These are phyloP conservation scores for Epistrophe grossulariae DNA, from an alignment of 2,888 invertebrate genomes.

Conservation along the genomic window DNA sequence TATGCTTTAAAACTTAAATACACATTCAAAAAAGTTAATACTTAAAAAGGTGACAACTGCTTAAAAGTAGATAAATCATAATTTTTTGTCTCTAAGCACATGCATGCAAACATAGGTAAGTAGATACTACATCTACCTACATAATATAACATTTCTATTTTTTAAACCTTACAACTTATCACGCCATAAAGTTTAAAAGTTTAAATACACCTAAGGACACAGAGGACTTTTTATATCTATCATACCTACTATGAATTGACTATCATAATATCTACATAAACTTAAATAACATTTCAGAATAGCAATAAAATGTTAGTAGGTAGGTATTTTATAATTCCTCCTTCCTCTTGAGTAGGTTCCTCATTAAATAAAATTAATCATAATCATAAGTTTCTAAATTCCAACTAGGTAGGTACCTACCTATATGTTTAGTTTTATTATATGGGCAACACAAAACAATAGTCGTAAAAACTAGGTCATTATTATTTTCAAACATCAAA, in stretches of 20 bases:
- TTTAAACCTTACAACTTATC: not conserved
- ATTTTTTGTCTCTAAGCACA: too few species aligned
- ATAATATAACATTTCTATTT: too few species aligned
- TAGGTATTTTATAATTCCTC: not conserved
- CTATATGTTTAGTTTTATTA: slow-evolving; percentile 1
- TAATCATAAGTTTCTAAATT: slow-evolving; percentile 1
- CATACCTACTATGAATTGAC: too few species aligned
- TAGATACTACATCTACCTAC: too few species aligned
- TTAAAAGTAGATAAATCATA: too few species aligned
- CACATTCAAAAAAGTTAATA: too few species aligned
- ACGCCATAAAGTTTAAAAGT: slow-evolving; percentile 7
- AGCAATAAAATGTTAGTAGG: slow-evolving; percentile 5
- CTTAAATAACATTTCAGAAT: not conserved
- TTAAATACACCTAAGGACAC: too few species aligned
- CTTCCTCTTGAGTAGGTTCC: not conserved
- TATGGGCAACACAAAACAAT: slow-evolving; percentile 7
- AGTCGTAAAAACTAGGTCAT: slow-evolving; percentile 48
- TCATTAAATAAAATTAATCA: slow-evolving; percentile 18
- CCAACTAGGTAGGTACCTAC: too few species aligned
- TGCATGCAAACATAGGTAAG: too few species aligned
- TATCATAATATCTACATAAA: not conserved
- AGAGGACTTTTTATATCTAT: not conserved
- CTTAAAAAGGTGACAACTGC: too few species aligned
- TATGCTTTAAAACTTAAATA: too few species aligned
- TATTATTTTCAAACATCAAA: slow-evolving; percentile 47